Evolutionary conservation across 1,140 invertebrate genomes (phyloP).

Genomic region (Pentalonia nigronervosa): DNA sequence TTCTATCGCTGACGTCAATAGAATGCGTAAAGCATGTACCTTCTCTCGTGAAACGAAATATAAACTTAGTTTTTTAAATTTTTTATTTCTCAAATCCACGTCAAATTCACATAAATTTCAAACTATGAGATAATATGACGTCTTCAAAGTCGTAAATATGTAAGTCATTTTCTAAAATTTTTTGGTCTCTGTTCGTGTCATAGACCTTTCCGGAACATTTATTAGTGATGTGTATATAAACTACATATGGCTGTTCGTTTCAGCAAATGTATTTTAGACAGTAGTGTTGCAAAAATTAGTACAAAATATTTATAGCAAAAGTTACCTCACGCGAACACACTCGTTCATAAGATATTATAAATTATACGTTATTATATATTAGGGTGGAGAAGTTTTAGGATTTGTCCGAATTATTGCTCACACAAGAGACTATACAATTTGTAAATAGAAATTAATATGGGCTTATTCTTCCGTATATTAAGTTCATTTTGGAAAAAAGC

Average conservation of each 20-base stretch:
- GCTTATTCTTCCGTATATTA: not conserved
- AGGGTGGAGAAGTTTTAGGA: not conserved
- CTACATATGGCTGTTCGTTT: not conserved
- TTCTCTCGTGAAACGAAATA: too few relatives aligned
- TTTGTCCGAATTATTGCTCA: not conserved
- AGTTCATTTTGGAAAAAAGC: not conserved
- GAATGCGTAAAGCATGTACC: too few relatives aligned
- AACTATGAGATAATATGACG: not conserved
- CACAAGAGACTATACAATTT: not conserved
- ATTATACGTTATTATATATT: not conserved
- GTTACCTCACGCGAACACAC: not conserved
- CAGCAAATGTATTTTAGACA: not conserved
- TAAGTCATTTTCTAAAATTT: constrained; percentile 1
- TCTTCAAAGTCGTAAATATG: not conserved
- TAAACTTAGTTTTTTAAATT: not conserved
- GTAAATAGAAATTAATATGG: too few relatives aligned
- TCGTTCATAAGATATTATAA: not conserved
- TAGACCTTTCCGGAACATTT: not conserved
- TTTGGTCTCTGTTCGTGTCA: constrained; percentile 12
- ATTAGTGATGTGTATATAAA: not conserved
- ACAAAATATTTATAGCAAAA: not conserved
- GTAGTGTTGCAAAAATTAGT: not conserved
- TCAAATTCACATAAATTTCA: not conserved
- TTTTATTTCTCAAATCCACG: not conserved
- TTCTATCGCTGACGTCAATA: too few relatives aligned